phyloP scores from a whole-genome alignment of 2,113 vertebrate species.

The Caranx ignobilis region DNA sequence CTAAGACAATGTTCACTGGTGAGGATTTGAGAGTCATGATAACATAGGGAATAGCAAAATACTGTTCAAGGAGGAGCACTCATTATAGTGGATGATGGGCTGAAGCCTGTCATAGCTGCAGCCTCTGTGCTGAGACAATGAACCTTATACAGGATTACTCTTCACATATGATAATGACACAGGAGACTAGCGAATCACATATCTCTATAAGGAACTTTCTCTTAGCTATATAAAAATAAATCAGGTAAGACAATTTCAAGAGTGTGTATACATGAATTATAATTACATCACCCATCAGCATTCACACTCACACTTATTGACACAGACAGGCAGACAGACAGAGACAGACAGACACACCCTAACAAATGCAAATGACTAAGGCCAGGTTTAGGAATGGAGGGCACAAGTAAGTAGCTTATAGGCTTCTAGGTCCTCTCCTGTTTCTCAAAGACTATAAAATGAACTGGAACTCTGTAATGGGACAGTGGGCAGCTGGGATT shows the following conservation, averaged over 20 bases:
- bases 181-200: conserved; percentile 67
- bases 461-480: conserved; percentile 53
- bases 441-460: conserved; percentile 75
- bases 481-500: conserved; percentile 59
- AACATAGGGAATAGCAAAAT: conserved; percentile 40
- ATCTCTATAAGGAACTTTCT: conserved; percentile 71
- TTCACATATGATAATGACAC: conserved; percentile 65
- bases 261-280: conserved; percentile 68
- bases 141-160: conserved; percentile 49
- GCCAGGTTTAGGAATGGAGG: conserved; percentile 83
- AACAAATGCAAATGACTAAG: conserved; percentile 83
- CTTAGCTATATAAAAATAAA: conserved; percentile 85
- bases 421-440: conserved; percentile 77
- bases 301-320: conserved; percentile 47
- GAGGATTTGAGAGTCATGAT: conserved; percentile 35
- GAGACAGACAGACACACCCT: conserved; percentile 52
- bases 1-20: conserved; percentile 40
- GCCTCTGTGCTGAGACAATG: conserved; percentile 58
- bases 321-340: conserved; percentile 34
- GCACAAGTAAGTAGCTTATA: conserved; percentile 79
- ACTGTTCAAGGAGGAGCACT: conserved; percentile 41
- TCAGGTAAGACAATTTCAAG: conserved; percentile 75
- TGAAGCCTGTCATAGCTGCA: conserved; percentile 43
- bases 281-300: conserved; percentile 56
- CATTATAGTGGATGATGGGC: conserved; percentile 23